These are phyloP conservation scores for Melieria crassipennis DNA, from an alignment of 2,888 invertebrate species.

Conservation along the genomic window DNA sequence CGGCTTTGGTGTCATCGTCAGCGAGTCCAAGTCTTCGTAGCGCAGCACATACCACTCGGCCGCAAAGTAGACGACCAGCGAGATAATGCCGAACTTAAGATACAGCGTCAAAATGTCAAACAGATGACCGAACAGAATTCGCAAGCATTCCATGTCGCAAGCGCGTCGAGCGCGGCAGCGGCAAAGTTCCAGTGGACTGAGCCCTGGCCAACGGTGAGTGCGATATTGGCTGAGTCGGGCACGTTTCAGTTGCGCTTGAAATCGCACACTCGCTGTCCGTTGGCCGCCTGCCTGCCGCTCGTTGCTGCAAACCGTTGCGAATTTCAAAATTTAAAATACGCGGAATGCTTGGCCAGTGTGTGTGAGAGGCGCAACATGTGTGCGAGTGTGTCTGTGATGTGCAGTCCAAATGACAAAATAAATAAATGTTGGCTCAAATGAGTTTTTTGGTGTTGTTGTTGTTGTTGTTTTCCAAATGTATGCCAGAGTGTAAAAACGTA, in stretches of 20 bases:
- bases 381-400: too few relatives aligned
- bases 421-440: too few relatives aligned
- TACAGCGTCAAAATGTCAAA: conserved; percentile 58
- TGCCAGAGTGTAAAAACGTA: too few relatives aligned
- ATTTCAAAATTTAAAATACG: too few relatives aligned
- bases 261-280: neutral
- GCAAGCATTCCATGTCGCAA: conserved; percentile 46
- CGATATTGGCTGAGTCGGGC: neutral
- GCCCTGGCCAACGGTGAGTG: neutral
- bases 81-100: conserved; percentile 58
- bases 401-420: too few relatives aligned
- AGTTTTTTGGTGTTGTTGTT: too few relatives aligned
- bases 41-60: conserved; percentile 60
- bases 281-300: too few relatives aligned
- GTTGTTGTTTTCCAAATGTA: too few relatives aligned
- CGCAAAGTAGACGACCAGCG: conserved; percentile 55
- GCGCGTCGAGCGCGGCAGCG: neutral
- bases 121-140: conserved; percentile 46
- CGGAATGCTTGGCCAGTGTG: too few relatives aligned
- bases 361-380: too few relatives aligned
- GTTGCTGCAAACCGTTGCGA: too few relatives aligned
- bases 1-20: conserved; percentile 44
- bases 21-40: conserved; percentile 52
- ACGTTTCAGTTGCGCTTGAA: conserved; percentile 2
- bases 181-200: conserved; percentile 19